Base-by-base conservation (phyloP, 2,888 invertebrate genomes). In the Leistus spinibarbis region DNA sequence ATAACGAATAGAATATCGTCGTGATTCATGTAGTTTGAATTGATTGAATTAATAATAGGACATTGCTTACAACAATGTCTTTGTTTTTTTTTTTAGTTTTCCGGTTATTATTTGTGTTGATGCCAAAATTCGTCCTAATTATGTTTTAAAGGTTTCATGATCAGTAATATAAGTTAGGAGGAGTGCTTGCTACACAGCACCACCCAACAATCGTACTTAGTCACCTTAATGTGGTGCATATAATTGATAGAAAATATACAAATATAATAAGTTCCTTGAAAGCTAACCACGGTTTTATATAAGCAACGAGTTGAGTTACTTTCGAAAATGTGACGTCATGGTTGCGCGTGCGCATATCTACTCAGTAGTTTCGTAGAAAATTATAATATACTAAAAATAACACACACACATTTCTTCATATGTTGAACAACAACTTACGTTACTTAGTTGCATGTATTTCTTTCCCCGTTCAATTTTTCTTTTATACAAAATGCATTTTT, bases 351-450 rank as follows among this genome's bases (percentile, higher is more conserved):
- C 60, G 73, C 73, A 72, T 72, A 65, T 54, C 72, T 72, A 54
- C 72, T 78, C 69, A 77, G 68, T 73, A 76, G 70, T 76, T 78
- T 78, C 78, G 76, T 77, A 77, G 78, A 78, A 78, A 74, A 73
- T 67, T 73, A 60, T 65, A 27, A 63, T 22, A 23, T 17, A 74
- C 74, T 68, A 74, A 67, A 68, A 74, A 74, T 68, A 74, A 74
- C 67, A 67, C 67, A 66, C 27, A 66, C 73, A 73, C 7, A n/a
- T n/a, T n/a, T n/a, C n/a, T 19, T 56, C 56, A 56, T 16, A 56
- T 10, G 56, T 56, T 56, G 13, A 56, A 56, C 56, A n/a, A 56
- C 56, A 56, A 19, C 19, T 10, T n/a, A 56, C 16, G 19, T 13
- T 56, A 56, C 56, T n/a, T 56, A 56, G 7, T 1, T 56, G 17